Base-by-base conservation (phyloP, 2,113 vertebrate genomes). In the Phainopepla nitens region DNA sequence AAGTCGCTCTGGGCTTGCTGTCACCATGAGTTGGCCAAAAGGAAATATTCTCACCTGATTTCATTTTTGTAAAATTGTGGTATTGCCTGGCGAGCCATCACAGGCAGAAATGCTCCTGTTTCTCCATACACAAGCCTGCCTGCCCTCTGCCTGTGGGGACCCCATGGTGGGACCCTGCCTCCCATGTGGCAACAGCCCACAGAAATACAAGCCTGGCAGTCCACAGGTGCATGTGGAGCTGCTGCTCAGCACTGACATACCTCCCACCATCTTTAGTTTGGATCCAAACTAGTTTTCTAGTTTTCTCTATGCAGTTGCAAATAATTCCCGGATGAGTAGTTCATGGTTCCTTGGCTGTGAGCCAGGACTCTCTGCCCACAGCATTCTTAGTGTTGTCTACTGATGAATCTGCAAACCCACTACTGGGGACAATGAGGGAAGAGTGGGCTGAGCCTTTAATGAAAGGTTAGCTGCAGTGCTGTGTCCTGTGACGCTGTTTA, bases 321-420 rank as follows among this genome's bases (percentile, higher is more conserved):
- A 27, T 53, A 54, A 72, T 83, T 71, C 11, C 41, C 29, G 62
- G 44, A 9, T 58, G 31, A 83, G 8, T 15, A 72, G 58, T 49
- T 53, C 39, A 22, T 24, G 29, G 54, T 54, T 39, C 41, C 1
- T 9, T 27, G 66, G 51, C 61, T 75, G 47, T 1, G 2, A 56
- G 72, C 10, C 1, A 6, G 64, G 31, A 39, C 2, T 8, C 33
- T 39, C 35, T 58, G 41, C 39, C 53, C 20, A 6, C 9, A 51
- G 62, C 29, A 47, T 51, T 66, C 0, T 0, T 45, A 10, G 33
- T 2, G 0, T 24, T 51, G 36, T 36, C 58, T 29, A 5, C 28
- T 45, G 41, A n/a, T 81, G 72, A 41, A 81, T 53, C 18, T 60
- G 62, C 62, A 72, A 10, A 15, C 4, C 31, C 2, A 3, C 45